Conservation (phyloP, 2,113 vertebrate genomes). For the Agelaius tricolor region DNA sequence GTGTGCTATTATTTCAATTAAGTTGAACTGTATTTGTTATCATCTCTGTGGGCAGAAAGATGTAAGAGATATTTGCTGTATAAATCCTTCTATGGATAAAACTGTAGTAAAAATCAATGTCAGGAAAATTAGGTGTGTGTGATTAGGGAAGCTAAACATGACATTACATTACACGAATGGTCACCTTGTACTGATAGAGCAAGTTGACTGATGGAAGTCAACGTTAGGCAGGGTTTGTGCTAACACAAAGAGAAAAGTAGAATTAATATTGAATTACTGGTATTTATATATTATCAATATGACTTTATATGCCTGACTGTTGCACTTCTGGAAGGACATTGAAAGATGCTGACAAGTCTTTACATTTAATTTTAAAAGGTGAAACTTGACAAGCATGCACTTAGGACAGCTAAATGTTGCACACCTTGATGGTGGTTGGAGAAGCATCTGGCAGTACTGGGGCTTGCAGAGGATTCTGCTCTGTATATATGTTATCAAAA, state of each 20-base stretch:
- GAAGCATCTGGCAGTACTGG: neutral
- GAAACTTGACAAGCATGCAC: neutral
- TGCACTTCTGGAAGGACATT: neutral
- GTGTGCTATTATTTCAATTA: neutral
- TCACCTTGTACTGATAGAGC: neutral
- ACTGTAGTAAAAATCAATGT: slow-evolving; percentile 3
- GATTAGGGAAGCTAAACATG: slow-evolving; percentile 13
- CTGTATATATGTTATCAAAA: neutral
- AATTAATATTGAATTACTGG: slow-evolving; percentile 17
- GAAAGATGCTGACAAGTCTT: neutral
- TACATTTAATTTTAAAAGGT: neutral
- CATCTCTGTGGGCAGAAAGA: neutral
- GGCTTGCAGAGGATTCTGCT: neutral
- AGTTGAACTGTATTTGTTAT: neutral
- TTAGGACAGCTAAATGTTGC: neutral
- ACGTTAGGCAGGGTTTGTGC: neutral
- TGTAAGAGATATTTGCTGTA: neutral
- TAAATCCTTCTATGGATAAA: neutral
- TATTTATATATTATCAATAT: neutral
- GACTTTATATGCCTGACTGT: neutral
- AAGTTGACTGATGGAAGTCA: neutral
- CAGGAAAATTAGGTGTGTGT: slow-evolving; percentile 20
- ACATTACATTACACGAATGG: neutral
- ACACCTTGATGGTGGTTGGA: neutral
- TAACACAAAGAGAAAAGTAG: neutral